Evolutionary conservation across 2,888 invertebrate species (phyloP).

Genomic region (Hemithea aestivaria): DNA sequence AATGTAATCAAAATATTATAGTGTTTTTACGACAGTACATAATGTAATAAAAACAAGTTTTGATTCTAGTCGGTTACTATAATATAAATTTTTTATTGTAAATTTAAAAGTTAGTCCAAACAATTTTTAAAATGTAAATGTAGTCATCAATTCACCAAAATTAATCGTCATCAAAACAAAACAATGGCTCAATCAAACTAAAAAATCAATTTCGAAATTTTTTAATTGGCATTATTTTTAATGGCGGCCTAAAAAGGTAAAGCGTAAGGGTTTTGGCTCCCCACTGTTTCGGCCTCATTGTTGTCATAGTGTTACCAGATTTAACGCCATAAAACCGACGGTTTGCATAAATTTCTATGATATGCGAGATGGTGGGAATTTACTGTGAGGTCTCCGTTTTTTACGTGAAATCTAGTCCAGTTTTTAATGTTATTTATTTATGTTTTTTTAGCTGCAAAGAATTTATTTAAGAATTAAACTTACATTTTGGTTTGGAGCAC

Average conservation of each 20-base stretch:
- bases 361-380: constrained; percentile 46
- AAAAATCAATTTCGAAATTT: constrained; percentile 16
- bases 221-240: constrained; percentile 11
- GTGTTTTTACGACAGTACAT: too few relatives aligned
- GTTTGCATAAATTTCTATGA: constrained; percentile 58
- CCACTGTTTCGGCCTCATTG: constrained; percentile 32
- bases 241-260: constrained; percentile 16
- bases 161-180: constrained; percentile 30
- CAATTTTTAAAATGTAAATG: too few relatives aligned
- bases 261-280: constrained; percentile 28
- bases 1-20: too few relatives aligned
- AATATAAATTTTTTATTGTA: too few relatives aligned
- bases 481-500: too few relatives aligned
- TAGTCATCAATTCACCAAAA: constrained; percentile 10
- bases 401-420: neutral
- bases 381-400: constrained; percentile 47
- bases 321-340: constrained; percentile 40
- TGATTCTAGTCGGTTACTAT: too few relatives aligned
- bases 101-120: too few relatives aligned
- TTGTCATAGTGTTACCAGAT: constrained; percentile 29
- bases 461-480: too few relatives aligned
- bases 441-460: neutral
- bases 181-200: constrained; percentile 37
- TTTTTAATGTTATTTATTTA: neutral
- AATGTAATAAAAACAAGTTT: too few relatives aligned